Evolutionary conservation across 2,113 vertebrate genomes (phyloP), one percentile per base, ranked within the genome.

Genomic region (Odobenus rosmarus): DNA sequence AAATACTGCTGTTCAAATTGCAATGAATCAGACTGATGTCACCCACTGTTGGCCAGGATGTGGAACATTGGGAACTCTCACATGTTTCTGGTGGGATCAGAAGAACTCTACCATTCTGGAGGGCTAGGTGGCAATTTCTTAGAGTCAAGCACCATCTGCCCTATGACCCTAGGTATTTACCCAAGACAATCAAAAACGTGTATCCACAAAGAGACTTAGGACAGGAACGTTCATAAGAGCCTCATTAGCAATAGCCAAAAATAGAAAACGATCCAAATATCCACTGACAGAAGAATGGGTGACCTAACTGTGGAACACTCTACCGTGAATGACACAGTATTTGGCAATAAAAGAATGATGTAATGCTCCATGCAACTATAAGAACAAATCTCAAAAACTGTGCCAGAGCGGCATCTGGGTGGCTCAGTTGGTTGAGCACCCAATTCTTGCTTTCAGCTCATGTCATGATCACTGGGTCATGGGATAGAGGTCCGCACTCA

Each of bases 361-460:
- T 15, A 24, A 42, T 0, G 10, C 49, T 7, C 3, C 11, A 0
- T 3, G 51, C 49, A 7, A 28, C 42, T 4, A 23, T 16, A 57
- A 39, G 49, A 13, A n/a, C 0, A 21, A n/a, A 36, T 11, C 42
- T 21, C 51, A 33, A 62, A 19, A 16, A 33, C 33, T n/a, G 31
- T 18, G 15, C 16, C 64, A 67, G 64, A 33, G 64, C 7, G 3
- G 64, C 15, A 3, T 18, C 64, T n/a, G 15, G 7, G 61, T 62
- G 11, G 61, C 11, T 62, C 24, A 62, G 61, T 26, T 26, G 61
- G 19, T 12, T 62, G 61, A 62, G 26, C 26, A 28, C 61, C 61
- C 26, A 28, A 62, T 28, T 62, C 61, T 12, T 67, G 33, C 13
- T 18, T 67, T 67, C 64, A 67, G 64, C 31, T n/a, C 33, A 67